Base-by-base conservation (phyloP, 2,888 invertebrate species). In the Brachypalpus laphriformis region DNA sequence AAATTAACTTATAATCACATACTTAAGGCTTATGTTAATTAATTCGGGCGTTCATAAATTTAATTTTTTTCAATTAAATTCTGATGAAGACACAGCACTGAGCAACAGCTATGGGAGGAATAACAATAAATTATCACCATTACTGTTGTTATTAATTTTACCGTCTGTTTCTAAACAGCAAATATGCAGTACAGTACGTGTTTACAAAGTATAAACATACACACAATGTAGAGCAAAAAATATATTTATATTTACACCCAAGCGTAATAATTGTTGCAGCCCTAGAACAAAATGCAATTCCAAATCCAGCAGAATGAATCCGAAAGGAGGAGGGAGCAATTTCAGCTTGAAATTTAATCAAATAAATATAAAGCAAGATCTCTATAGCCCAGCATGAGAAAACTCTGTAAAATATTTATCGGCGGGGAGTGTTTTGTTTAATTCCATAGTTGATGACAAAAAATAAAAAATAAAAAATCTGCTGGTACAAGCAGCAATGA, bases 401-500 rank as follows among this genome's bases (percentile, higher is more conserved):
- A 42, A 11, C 7, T 2, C n/a, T 16, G 2, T 11, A 22, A 18
- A 56, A 56, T 34, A 37, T 25, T 20, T 16, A 40, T 20, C 37
- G 3, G 22, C 47, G 47, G 11, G 28, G 16, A 18, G 45, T 31
- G n/a, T 45, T 28, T 45, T 63, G 7, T 71, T 49, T 11, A 37
- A n/a, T 40, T 40, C 7, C 5, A 14, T 14, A 61, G 37, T 61
- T 65, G 51, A 40, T 57, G 49, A 20, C 80, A 45, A n/a, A 74
- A n/a, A n/a, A n/a, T n/a, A n/a, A n/a, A n/a, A n/a, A n/a, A n/a
- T 5, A 25, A 25, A 25, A 4, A 75, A 63, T 68, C 78, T 78
- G 78, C 82, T 77, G 82, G 82, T 77, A 77, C 40, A 57, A 54
- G 25, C 25, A 54, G 25, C 25, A 63, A 34, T 14, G 25, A 47